Base-by-base conservation (phyloP, 53 echinoderm and acorn worm genomes). In the Actinopyga echinites region DNA sequence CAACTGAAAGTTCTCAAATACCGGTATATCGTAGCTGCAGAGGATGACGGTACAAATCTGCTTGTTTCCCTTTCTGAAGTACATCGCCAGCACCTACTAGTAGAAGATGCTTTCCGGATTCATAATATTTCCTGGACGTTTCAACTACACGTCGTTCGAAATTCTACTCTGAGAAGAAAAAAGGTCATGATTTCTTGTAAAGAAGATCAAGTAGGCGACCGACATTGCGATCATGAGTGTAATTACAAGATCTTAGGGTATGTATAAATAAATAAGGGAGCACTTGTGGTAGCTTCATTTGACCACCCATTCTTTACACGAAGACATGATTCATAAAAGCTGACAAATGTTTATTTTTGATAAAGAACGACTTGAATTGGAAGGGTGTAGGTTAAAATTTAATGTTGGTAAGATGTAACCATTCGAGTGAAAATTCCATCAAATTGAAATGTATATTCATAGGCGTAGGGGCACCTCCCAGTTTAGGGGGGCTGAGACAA, bases 81-180 rank as follows among this genome's bases (percentile, higher is more conserved):
- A 15, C 36, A 52, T 52, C 81, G 83, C 21, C 92, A 92, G 56
- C 99, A 94, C 65, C 78, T 63, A 37, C 56, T 86, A 17, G 54
- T 95, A 3, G 84, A 85, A 57, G 86, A 86, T 13, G 99, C 99
- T 6, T 99, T 85, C 64, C 45, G 77, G 6, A 71, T 84, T 2
- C 85, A 94, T 52, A 94, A 99, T 49, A 90, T 99, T 65, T 79
- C 92, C 9, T 99, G 94, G 92, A 66, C 83, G 5, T 55, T 92
- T 45, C 77, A 69, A 2, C 77, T 83, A 19, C 60, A 80, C 21
- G 56, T 89, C 17, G 89, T 92, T 2, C 65, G 83, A 12, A 91
- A 99, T 57, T 87, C 86, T 5, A 89, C 89, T 15, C 56, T 99
- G 35, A 74, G 92, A 29, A 57, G 83, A 1, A 74, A 90, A n/a